Conservation (phyloP, 2,888 invertebrate species). For the Pyrocoelia pectoralis region DNA sequence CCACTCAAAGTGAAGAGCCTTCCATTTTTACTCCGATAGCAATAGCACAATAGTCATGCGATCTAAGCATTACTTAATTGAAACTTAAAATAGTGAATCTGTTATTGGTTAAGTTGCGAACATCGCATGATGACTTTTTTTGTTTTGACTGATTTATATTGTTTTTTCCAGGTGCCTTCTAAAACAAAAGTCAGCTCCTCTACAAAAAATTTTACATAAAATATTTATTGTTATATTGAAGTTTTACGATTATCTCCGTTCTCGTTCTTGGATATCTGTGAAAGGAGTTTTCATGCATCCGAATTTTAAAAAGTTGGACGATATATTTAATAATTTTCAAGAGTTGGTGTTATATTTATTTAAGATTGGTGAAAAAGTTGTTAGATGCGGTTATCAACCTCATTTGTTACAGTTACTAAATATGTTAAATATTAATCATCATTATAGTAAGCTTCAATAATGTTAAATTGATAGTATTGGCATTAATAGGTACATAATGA, state of each 20-base stretch:
- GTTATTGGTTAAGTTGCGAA: too few species aligned
- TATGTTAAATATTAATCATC: slow-evolving; percentile 71
- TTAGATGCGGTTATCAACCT: slow-evolving; percentile 72
- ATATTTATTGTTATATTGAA: slow-evolving; percentile 77
- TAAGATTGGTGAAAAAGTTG: slow-evolving; percentile 69
- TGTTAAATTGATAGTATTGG: too few species aligned
- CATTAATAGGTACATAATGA: too few species aligned
- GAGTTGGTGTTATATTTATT: slow-evolving; percentile 70
- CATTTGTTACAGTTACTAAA: slow-evolving; percentile 71
- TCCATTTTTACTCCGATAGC: too few species aligned
- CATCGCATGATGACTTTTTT: too few species aligned
- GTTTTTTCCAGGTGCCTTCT: slow-evolving; percentile 73
- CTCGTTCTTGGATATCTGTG: slow-evolving; percentile 66
- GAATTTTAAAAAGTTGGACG: slow-evolving; percentile 66
- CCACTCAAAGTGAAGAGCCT: too few species aligned
- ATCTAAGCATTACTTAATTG: too few species aligned
- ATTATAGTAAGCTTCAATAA: slow-evolving; percentile 54
- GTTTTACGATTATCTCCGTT: slow-evolving; percentile 69
- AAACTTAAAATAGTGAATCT: too few species aligned
- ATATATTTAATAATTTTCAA: slow-evolving; percentile 61
- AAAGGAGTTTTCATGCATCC: slow-evolving; percentile 65
- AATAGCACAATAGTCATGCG: too few species aligned
- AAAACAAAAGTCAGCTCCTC: slow-evolving; percentile 72
- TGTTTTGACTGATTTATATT: too few species aligned
- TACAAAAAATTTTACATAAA: slow-evolving; percentile 74